A percentile compares a stretch with the other conserved stretches of the same genome.
phyloP scores from a whole-genome alignment of 2,113 vertebrate species.

The Gorsachius goisagi region DNA sequence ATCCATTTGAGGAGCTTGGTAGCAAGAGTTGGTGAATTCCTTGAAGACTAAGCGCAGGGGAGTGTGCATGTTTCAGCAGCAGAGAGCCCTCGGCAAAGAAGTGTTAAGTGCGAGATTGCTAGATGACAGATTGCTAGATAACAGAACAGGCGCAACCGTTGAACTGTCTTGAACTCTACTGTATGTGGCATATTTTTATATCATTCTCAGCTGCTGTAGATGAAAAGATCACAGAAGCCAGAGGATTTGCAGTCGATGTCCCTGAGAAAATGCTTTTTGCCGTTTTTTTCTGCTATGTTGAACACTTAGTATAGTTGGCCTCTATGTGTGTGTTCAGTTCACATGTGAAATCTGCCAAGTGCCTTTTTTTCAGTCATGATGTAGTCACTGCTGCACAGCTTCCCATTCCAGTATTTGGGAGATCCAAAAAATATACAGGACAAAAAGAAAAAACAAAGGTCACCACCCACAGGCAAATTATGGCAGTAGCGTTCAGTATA shows the following conservation, averaged over 20 bases:
- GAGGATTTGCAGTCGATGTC: not conserved
- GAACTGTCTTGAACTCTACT: not conserved
- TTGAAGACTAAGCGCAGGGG: not conserved
- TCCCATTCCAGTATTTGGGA: not conserved
- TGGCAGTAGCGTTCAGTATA: not conserved
- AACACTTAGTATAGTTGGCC: not conserved
- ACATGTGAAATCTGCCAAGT: not conserved
- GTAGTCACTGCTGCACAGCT: not conserved
- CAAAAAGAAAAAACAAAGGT: not conserved
- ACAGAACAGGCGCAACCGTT: not conserved
- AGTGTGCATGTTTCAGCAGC: not conserved
- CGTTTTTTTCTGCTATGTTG: not conserved
- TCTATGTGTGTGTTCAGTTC: not conserved
- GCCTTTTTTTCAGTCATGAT: not conserved
- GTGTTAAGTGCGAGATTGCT: not conserved
- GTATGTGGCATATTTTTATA: not conserved
- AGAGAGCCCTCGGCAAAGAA: not conserved
- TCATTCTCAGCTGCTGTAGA: not conserved
- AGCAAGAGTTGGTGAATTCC: not conserved
- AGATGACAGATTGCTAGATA: not conserved
- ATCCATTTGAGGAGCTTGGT: not conserved
- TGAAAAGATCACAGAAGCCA: not conserved
- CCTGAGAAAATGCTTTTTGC: not conserved
- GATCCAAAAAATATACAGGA: not conserved
- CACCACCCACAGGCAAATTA: not conserved